Base-by-base conservation (phyloP, 2,797 vertebrate genomes). In the Muscicapa comitata region DNA sequence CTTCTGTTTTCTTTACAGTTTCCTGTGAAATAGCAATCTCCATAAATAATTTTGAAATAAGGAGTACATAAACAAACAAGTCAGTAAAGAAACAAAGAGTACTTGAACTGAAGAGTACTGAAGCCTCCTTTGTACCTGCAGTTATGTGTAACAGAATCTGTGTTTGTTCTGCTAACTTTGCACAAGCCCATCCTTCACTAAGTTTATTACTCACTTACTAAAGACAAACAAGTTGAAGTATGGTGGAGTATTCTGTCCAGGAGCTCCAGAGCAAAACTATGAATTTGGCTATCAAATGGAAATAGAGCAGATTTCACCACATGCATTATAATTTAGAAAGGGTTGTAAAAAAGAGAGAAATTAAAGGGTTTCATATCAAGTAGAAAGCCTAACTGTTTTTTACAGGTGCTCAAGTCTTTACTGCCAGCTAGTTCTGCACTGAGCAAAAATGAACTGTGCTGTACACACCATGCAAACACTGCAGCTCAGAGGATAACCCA, bases 1-100 rank as follows among this genome's bases (percentile, higher is more conserved):
- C 97, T 80, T 96, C 94, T 26, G 88, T 95, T 87, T 98, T 96
- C 85, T 95, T 97, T 62, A 98, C 93, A 83, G 97, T 93, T 35
- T 97, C 89, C 98, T 98, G 78, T 50, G 83, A 96, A 96, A 72
- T 2, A 79, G 35, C 31, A 87, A 75, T 62, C 26, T 65, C 54
- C 31, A 58, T 86, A 85, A 93, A 72, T 55, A 17, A 75, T 79
- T 91, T 83, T 37, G 21, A 87, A 88, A 53, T 70, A 28, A 85
- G 13, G 18, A 78, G 24, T 8, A 77, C 5, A 86, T 40, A 67
- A 92, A 74, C 35, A 68, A 73, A 83, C 33, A 31, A 65, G 68
- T 40, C 67, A 80, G 33, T 51, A 88, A 72, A 12, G 33, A n/a
- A 88, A 33, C 7, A 19, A 54, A 61, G 38, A 51, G 50, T 31